Evolutionary conservation across 2,113 vertebrate species (phyloP).

Genomic region (Pipra filicauda): DNA sequence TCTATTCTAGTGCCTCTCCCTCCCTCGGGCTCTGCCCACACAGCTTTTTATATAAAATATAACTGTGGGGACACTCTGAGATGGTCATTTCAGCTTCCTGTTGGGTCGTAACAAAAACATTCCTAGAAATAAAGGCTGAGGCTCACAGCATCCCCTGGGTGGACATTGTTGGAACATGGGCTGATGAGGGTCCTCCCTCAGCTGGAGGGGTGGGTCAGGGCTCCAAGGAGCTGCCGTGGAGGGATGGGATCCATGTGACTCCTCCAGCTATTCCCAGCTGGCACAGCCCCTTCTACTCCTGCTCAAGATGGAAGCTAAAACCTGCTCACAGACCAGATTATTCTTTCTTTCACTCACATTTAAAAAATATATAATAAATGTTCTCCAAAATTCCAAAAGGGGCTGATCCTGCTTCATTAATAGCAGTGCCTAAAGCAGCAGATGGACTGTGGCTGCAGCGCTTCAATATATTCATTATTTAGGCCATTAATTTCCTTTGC

Average conservation of each 20-base stretch:
- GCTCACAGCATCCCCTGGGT: neutral
- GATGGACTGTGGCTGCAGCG: conserved; percentile 49
- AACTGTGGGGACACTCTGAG: neutral
- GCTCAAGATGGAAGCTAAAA: neutral
- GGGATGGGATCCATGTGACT: rapidly evolving
- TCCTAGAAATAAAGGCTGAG: neutral
- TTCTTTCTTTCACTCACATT: conserved; percentile 35
- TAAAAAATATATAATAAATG: conserved; percentile 8
- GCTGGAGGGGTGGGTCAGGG: neutral
- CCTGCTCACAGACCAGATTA: neutral
- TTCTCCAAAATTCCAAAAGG: neutral
- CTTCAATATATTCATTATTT: conserved; percentile 69
- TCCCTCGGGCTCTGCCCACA: neutral
- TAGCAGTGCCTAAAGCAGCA: conserved; percentile 26
- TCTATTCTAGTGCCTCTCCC: neutral
- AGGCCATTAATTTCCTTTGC: conserved; percentile 69
- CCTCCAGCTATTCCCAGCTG: neutral
- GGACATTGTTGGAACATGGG: neutral
- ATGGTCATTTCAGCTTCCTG: neutral
- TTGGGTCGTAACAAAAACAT: neutral
- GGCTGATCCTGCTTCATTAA: neutral
- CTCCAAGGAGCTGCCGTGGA: neutral
- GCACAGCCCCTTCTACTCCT: neutral
- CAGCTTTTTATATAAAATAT: neutral
- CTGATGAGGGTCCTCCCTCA: neutral